Conservation (phyloP, 1,140 invertebrate species). For the Carposina sasakii region DNA sequence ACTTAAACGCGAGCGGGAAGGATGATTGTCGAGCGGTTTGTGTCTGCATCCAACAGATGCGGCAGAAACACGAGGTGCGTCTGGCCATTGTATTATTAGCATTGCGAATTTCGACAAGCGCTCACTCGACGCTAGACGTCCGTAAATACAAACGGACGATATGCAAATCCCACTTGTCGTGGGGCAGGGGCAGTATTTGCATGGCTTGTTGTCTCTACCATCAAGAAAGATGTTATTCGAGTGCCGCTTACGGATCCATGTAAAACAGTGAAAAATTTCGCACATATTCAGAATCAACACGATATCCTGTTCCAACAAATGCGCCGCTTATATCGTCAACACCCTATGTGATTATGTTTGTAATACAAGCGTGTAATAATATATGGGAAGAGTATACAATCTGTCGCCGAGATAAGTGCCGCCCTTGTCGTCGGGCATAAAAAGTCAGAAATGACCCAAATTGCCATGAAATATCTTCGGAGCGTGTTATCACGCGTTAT, state of each 20-base stretch:
- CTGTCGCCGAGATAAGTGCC: slow-evolving; percentile 25
- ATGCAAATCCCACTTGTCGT: slow-evolving; percentile 48
- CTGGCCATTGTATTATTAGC: slow-evolving; percentile 59
- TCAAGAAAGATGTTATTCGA: too few relatives aligned
- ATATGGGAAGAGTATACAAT: too few relatives aligned
- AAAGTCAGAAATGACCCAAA: slow-evolving; percentile 21
- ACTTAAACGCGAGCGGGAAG: slow-evolving; percentile 25
- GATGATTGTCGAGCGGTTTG: slow-evolving; percentile 21
- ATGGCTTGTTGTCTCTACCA: slow-evolving; percentile 24
- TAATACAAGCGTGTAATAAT: slow-evolving; percentile 26
- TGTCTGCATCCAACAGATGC: slow-evolving; percentile 32
- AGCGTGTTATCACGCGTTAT: slow-evolving; percentile 11
- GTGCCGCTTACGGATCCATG: too few relatives aligned
- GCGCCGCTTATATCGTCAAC: slow-evolving; percentile 33
- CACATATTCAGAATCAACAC: too few relatives aligned
- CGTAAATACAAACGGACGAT: slow-evolving; percentile 49
- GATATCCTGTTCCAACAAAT: too few relatives aligned
- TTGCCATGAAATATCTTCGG: too few relatives aligned
- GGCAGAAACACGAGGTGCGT: slow-evolving; percentile 41
- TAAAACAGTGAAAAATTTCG: too few relatives aligned
- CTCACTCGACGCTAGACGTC: slow-evolving; percentile 42
- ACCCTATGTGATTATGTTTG: slow-evolving; percentile 35
- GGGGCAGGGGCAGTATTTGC: slow-evolving; percentile 31
- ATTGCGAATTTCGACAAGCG: slow-evolving; percentile 60
- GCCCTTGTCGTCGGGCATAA: slow-evolving; percentile 24